Evolutionary conservation across 2,797 vertebrate genomes (phyloP).

Genomic region (Channallabes apus): DNA sequence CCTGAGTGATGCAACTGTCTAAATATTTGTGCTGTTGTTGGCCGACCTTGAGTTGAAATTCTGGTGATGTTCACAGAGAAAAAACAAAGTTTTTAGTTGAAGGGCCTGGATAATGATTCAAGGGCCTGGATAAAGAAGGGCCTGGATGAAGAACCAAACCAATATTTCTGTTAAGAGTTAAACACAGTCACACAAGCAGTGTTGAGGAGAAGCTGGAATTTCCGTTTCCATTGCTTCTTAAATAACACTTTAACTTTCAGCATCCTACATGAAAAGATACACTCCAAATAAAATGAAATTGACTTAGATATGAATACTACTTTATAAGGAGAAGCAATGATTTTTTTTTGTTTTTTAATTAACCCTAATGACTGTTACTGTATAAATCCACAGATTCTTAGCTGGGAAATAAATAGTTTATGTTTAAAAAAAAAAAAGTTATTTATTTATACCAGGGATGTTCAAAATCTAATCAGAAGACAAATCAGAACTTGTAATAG

Average conservation of each 20-base stretch:
- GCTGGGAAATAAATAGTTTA: not conserved
- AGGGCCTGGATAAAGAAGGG: not conserved
- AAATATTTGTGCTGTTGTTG: not conserved
- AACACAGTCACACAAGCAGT: not conserved
- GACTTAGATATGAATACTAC: not conserved
- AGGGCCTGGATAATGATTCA: not conserved
- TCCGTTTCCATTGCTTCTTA: not conserved
- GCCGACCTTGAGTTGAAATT: not conserved
- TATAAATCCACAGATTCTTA: not conserved
- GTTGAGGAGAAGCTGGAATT: slow-evolving; percentile 5
- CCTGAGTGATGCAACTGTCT: not conserved
- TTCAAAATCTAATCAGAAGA: too few relatives aligned
- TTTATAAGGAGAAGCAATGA: not conserved
- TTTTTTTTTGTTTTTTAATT: not conserved
- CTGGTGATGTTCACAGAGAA: not conserved
- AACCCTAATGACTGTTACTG: not conserved
- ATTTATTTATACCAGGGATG: not conserved
- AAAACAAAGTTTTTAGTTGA: not conserved
- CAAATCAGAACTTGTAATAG: too few relatives aligned
- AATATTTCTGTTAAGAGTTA: not conserved
- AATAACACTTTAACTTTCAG: not conserved
- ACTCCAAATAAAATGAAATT: not conserved
- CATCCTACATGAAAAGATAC: not conserved
- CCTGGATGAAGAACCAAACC: not conserved
- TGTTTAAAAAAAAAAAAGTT: not conserved